Percentiles rank a stretch among this genome's conserved stretches.
Conservation (phyloP, 2,888 invertebrate genomes). For the Eudasyphora cyanicolor region DNA sequence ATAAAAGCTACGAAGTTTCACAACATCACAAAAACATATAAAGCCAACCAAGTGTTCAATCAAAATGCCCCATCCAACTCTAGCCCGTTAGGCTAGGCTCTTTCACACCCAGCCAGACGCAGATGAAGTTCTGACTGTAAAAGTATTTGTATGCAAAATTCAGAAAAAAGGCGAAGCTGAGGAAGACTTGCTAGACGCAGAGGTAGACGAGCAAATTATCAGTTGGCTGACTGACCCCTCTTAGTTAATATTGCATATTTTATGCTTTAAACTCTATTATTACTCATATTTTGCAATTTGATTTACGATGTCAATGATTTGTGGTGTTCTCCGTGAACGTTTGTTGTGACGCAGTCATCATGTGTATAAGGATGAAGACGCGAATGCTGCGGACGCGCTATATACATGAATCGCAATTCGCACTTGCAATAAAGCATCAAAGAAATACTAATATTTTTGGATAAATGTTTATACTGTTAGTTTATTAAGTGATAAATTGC, state of each 20-base stretch:
- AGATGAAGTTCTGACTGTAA: not conserved
- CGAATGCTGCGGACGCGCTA: too few relatives aligned
- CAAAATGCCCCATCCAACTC: not conserved
- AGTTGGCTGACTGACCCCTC: conserved; percentile 41
- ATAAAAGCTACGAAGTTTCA: not conserved
- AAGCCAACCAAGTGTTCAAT: not conserved
- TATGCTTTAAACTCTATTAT: conserved; percentile 44
- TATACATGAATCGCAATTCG: conserved; percentile 6
- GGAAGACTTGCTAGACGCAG: not conserved
- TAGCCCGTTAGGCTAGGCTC: not conserved
- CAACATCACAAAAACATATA: not conserved
- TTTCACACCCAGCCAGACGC: not conserved
- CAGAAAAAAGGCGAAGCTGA: too few relatives aligned
- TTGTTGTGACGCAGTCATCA: conserved; percentile 1
- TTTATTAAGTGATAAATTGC: conserved; percentile 65
- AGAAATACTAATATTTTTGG: conserved; percentile 33
- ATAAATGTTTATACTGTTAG: conserved; percentile 56
- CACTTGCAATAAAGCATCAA: conserved; percentile 45
- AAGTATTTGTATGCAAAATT: not conserved
- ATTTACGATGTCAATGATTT: conserved; percentile 58
- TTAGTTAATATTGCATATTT: conserved; percentile 37
- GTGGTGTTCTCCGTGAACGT: conserved; percentile 18
- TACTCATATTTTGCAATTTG: conserved; percentile 46
- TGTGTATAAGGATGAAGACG: too few relatives aligned
- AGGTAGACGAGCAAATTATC: conserved; percentile 16